phyloP scores from a whole-genome alignment of 2,113 vertebrate genomes.

The Urocolius indicus region DNA sequence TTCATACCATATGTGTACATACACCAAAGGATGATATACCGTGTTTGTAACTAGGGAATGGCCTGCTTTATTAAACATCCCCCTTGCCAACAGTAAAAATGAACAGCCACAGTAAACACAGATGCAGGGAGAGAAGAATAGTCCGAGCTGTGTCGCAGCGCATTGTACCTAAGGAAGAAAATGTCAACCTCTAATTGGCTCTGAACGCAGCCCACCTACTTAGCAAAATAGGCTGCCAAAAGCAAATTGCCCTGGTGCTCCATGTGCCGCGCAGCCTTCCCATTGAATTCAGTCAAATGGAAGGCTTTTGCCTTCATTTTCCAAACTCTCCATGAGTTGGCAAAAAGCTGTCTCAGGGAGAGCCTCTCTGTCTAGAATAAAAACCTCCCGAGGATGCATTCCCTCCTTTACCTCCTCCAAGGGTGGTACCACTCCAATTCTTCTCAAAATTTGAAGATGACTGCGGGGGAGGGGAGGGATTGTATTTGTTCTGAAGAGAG shows the following conservation, averaged over 20 bases:
- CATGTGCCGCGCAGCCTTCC: not conserved
- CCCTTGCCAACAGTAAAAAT: conserved; percentile 50
- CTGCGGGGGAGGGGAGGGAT: not conserved
- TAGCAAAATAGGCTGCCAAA: conserved; percentile 55
- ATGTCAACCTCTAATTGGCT: conserved; percentile 45
- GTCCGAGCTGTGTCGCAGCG: not conserved
- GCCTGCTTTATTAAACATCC: conserved; percentile 65
- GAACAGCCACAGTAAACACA: conserved; percentile 63
- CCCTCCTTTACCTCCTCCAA: not conserved
- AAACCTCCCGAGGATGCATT: not conserved
- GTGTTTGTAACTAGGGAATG: conserved; percentile 50
- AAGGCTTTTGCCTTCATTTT: conserved; percentile 50
- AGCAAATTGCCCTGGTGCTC: conserved; percentile 54
- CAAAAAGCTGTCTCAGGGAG: conserved; percentile 29
- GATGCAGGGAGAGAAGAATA: conserved; percentile 13
- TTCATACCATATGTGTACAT: conserved; percentile 48
- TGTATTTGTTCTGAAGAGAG: conserved; percentile 13
- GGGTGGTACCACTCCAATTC: not conserved
- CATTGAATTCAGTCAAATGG: conserved; percentile 31
- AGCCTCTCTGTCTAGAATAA: conserved; percentile 32
- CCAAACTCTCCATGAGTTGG: conserved; percentile 47
- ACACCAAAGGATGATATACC: conserved; percentile 11
- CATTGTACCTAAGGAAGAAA: conserved; percentile 47
- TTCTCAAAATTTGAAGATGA: not conserved
- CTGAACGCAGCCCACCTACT: conserved; percentile 58